Base-by-base conservation (phyloP, 2,797 vertebrate genomes). In the Scolopax rusticola region DNA sequence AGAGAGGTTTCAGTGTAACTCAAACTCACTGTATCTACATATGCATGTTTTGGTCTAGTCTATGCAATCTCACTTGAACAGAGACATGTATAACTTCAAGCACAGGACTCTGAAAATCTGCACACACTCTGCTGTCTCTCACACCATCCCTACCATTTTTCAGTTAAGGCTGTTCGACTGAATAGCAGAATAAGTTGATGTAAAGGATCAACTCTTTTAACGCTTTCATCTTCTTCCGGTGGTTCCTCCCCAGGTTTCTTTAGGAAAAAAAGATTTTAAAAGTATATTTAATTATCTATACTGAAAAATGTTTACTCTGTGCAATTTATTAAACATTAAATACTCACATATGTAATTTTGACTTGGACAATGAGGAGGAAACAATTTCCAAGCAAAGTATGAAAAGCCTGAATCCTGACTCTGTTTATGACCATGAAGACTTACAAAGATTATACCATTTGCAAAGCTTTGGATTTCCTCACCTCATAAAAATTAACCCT, bases 131-230 rank as follows among this genome's bases (percentile, higher is more conserved):
- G 65, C 30, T 61, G 28, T 41, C 45, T 83, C 25, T 93, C 33
- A 69, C 70, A 74, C 57, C 90, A 51, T 63, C 83, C 98, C 57
- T 97, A 99, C 99, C 99, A 99, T 98, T 99, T 99, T 97, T 99
- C 99, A 8, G 99, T 99, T 53, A 99, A 98, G 33, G 99, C 99
- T 4, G 99, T 99, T 97, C 99, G 98, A 95, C 99, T 99, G 96
- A 99, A 99, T 40, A 99, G 98, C 73, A 99, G 99, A 90, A 99
- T 99, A 83, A 99, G 99, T 93, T 99, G 99, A 95, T 99, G 99
- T 23, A 99, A 98, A 7, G 99, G 99, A 84, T 99, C 99, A 10
- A 99, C 99, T 95, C 98, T 98, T 95, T 99, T 99, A 48, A 97
- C 20, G 21, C 89, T 98, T 94, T 99, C 99, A 32, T 99, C 99